Conservation (phyloP, 2,113 vertebrate species). For the Notarius quadriscutis region DNA sequence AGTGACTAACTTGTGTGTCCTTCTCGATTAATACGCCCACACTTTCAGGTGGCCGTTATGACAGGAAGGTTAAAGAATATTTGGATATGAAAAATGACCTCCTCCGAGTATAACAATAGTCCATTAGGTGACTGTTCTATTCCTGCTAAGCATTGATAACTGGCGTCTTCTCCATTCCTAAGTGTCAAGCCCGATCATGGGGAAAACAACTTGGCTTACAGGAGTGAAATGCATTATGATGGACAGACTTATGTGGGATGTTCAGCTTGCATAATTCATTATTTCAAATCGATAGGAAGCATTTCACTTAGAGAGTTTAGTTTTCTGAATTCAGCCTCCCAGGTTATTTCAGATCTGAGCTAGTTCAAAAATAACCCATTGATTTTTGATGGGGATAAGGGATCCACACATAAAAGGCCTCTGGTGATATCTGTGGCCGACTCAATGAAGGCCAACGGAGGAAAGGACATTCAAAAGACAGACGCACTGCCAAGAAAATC, state of each 20-base stretch:
- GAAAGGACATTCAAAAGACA: constrained; percentile 50
- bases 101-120: constrained; percentile 35
- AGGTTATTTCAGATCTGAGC: constrained; percentile 55
- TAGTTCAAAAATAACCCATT: constrained; percentile 57
- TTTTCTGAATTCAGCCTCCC: constrained; percentile 49
- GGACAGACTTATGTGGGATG: constrained; percentile 46
- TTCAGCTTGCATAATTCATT: constrained; percentile 63
- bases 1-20: constrained; percentile 8
- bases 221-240: constrained; percentile 48
- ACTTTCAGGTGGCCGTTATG: constrained; percentile 19
- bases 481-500: constrained; percentile 38
- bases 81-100: constrained; percentile 21
- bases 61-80: constrained; percentile 38
- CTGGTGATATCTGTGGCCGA: constrained; percentile 50
- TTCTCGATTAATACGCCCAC: neutral
- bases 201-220: constrained; percentile 40
- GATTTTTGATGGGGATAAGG: constrained; percentile 63
- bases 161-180: constrained; percentile 16
- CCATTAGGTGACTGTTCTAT: constrained; percentile 29
- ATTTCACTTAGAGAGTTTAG: constrained; percentile 52
- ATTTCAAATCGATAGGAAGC: constrained; percentile 53
- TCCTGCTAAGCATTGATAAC: constrained; percentile 11
- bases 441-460: constrained; percentile 21
- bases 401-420: constrained; percentile 54
- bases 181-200: constrained; percentile 37